Conservation (phyloP, 2,797 vertebrate species). For the Ctenopoma multispine region DNA sequence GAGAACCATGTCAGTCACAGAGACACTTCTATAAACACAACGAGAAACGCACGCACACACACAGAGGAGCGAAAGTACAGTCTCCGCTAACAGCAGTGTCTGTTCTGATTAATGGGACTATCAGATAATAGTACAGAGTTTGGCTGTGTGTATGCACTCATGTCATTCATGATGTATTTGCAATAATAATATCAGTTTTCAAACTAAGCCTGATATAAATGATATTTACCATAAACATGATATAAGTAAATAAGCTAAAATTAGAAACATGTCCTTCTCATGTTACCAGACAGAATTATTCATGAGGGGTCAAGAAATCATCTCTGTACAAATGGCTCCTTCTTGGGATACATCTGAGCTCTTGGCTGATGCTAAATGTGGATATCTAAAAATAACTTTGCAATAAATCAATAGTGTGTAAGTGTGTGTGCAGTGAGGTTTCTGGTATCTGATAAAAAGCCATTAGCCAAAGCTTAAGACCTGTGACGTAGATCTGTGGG, state of each 20-base stretch:
- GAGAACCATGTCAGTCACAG: slow-evolving; percentile 62
- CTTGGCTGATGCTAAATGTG: slow-evolving; percentile 56
- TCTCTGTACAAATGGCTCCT: slow-evolving; percentile 48
- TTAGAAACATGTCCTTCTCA: slow-evolving; percentile 42
- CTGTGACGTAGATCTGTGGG: slow-evolving; percentile 13
- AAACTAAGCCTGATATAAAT: slow-evolving; percentile 17
- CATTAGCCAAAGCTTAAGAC: slow-evolving; percentile 30
- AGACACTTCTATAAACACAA: slow-evolving; percentile 20
- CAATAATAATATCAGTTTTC: slow-evolving; percentile 18
- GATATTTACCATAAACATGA: slow-evolving; percentile 29
- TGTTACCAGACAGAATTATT: slow-evolving; percentile 53
- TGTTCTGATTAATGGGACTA: slow-evolving; percentile 53
- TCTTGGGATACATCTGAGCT: slow-evolving; percentile 51
- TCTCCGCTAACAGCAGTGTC: slow-evolving; percentile 45
- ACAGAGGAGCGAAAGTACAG: slow-evolving; percentile 24
- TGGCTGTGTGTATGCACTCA: slow-evolving; percentile 6
- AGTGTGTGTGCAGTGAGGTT: slow-evolving; percentile 17
- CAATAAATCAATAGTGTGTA: slow-evolving; percentile 62
- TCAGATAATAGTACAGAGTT: slow-evolving; percentile 34
- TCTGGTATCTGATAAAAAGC: slow-evolving; percentile 30
- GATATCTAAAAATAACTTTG: slow-evolving; percentile 73
- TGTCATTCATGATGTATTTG: slow-evolving; percentile 33
- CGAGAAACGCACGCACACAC: slow-evolving; percentile 15
- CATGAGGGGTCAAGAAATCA: slow-evolving; percentile 22
- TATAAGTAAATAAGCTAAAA: slow-evolving; percentile 48